Base-by-base conservation (phyloP, 1,140 invertebrate species). In the Gonatopus flavifemur region DNA sequence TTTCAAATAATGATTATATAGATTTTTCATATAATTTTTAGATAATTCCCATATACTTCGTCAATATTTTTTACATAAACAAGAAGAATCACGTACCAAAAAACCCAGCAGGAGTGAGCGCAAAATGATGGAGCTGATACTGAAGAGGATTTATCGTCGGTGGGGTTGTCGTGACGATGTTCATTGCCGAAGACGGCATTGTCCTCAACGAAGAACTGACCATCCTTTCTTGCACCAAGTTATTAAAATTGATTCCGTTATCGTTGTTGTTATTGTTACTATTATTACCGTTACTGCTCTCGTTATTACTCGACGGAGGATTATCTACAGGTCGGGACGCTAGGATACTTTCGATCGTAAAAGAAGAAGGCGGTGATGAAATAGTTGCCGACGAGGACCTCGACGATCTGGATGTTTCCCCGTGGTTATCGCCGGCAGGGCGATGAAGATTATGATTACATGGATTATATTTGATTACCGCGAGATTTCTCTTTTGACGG, bases 311-410 rank as follows among this genome's bases (percentile, higher is more conserved):
- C n/a, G n/a, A n/a, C n/a, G n/a, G n/a, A n/a, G n/a, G n/a, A n/a
- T n/a, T n/a, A n/a, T n/a, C 64, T 8, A 66, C 52, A 2, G 81
- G 77, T 10, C 82, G 74, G 20, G 85, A 84, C 16, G 86, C 88
- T 62, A 91, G 72, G 46, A 90, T 89, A 72, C 87, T 90, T 72
- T 91, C 88, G 57, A 90, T 91, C 53, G 88, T 90, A 66, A 90
- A 90, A 24, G 88, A 76, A 22, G 87, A 88, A 36, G 85, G 79
- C 2, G 84, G 79, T 8, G 80, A 79, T 12, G 80, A 67, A 54
- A 74, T 78, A 30, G 82, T 69, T 25, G 81, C 69, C 65, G 80
- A 64, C 8, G 68, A 66, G 16, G 67, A 57, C 10, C 66, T 58
- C 10, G 66, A 58, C n/a, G n/a, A n/a, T n/a, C n/a, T n/a, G n/a